Evolutionary conservation across 2,888 invertebrate genomes (phyloP), one percentile per base, ranked within the genome.

Genomic region (Hirtodrosophila trivittata): DNA sequence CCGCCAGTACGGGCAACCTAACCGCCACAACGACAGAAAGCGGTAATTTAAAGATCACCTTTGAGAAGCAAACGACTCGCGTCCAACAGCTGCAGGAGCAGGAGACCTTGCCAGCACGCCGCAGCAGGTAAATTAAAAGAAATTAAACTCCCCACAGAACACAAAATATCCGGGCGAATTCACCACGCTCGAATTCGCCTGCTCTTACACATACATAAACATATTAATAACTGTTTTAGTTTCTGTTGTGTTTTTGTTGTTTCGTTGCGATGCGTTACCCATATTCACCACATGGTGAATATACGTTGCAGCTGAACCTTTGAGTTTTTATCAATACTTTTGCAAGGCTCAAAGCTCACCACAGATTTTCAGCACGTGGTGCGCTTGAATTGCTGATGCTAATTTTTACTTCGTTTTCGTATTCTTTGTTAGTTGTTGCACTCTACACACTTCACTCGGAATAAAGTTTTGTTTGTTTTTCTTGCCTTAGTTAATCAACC

Each of bases 1-100:
- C 66, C 28, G 74, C 49, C 26, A 66, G 54, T 37, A 49, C 58
- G 1, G 69, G 59, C 50, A 91, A 91, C 65, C 66, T 89, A 1
- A 89, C 87, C 1, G 89, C 90, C 7, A 86, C 89, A 58, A 89
- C 90, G 58, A 91, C 92, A 65, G 92, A 91, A 63, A 91, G 91
- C 52, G 92, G 92, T 10, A 91, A 91, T 60, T 80, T 93, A 35
- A 93, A 92, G 87, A 92, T 92, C 7, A 91, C 91, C 30, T 93
- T 91, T 72, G 93, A 93, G 71, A 92, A 92, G 70, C 92, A 93
- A 80, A 87, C 90, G 32, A 89, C 91, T 25, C 89, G 91, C 33
- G 87, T 92, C 64, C 91, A 91, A 49, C 90, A 92, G 56, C 70
- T 91, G 67, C 90, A 92, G 35, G 89, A 91, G 21, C 89, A 91